Evolutionary conservation across 2,888 invertebrate species (phyloP).

Genomic region (Cephus rjabovi): DNA sequence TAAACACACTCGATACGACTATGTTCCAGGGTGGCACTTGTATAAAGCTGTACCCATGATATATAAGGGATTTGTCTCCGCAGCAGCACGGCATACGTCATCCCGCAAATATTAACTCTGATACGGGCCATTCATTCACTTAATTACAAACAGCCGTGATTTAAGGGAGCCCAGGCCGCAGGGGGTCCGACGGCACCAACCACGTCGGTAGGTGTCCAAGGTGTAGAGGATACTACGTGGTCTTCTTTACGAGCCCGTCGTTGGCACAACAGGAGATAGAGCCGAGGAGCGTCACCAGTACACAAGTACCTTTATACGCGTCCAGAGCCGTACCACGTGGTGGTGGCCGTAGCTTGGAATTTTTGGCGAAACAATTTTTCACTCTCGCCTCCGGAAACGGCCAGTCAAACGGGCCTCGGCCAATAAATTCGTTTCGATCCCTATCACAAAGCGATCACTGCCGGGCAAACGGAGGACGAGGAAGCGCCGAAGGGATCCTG

Average conservation of each 20-base stretch:
- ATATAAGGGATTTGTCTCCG: constrained; percentile 67
- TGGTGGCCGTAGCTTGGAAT: neutral
- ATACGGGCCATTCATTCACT: constrained; percentile 67
- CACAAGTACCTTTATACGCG: constrained; percentile 11
- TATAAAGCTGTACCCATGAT: constrained; percentile 59
- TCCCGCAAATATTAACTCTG: constrained; percentile 67
- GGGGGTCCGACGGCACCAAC: constrained; percentile 48
- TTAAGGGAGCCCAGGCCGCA: constrained; percentile 61
- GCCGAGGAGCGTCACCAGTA: constrained; percentile 20
- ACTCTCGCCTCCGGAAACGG: constrained; percentile 5
- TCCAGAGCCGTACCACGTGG: neutral
- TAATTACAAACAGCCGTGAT: constrained; percentile 67
- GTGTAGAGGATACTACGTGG: constrained; percentile 45
- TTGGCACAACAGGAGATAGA: constrained; percentile 55
- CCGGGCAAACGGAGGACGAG: neutral
- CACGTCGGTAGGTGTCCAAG: constrained; percentile 50
- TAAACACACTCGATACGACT: neutral
- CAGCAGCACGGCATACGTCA: constrained; percentile 63
- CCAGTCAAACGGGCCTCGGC: neutral
- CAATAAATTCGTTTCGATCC: constrained; percentile 4
- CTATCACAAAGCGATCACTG: constrained; percentile 5
- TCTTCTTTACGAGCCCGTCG: constrained; percentile 60
- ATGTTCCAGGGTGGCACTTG: constrained; percentile 27
- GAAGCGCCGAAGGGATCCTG: neutral
- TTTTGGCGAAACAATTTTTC: constrained; percentile 7